Evolutionary conservation across 2,113 vertebrate species (phyloP), one percentile per base, ranked within the genome.

Genomic region (Octodon degus): DNA sequence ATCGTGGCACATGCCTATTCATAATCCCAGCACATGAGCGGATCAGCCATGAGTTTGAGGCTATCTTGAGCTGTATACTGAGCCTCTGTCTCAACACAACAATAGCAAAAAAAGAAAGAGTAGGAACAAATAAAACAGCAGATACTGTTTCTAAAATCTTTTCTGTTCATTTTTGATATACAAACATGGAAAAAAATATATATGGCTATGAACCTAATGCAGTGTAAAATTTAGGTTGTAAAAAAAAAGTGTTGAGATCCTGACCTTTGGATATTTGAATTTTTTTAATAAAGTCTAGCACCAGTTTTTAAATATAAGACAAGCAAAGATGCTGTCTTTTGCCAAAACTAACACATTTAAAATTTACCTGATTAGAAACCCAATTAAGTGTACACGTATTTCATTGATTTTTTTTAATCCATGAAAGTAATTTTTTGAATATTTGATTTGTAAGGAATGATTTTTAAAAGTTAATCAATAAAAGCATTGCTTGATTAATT

Each of bases 401-500:
- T 62, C 65, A 58, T 94, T 10, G 82, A 65, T 32, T 84, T 43
- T 43, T 65, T 93, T 50, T 86, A 86, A 95, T 90, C 37, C 55
- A 88, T 81, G 16, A 60, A 88, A 86, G 6, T 85, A 93, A 89
- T 53, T 91, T 94, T 93, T 50, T 76, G 96, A 92, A 92, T 86
- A 68, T 92, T 95, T 80, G 7, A 92, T 82, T 70, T 65, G 2
- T 53, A 84, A 92, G 9, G 22, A 93, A 37, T 89, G 53, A 91
- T 72, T 80, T 84, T 70, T 32, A 79, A 82, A 97, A 81, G 43
- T 47, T 47, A 47, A 91, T 77, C 58, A 86, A 12, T 63, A 58
- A 92, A 70, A 50, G 12, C 92, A 85, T 63, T 63, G 50, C 20
- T 84, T 94, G 70, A 87, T 93, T 93, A 76, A 89, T 68, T 95